These are phyloP conservation scores for Gadus macrocephalus DNA, from an alignment of 2,113 vertebrate species.

Conservation along the genomic window DNA sequence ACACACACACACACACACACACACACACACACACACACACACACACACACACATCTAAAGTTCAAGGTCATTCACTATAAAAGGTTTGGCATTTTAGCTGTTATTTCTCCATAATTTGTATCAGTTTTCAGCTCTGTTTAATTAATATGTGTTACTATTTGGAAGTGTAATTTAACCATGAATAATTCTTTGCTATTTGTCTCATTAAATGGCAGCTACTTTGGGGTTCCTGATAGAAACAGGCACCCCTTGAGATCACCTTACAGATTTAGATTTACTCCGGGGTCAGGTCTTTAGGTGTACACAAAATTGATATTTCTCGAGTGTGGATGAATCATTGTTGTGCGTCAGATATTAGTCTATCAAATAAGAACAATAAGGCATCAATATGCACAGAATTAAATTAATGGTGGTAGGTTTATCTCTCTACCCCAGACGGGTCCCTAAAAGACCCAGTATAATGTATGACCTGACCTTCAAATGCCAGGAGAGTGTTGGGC, in stretches of 20 bases:
- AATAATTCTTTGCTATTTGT: conserved; percentile 36
- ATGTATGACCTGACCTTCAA: conserved; percentile 99
- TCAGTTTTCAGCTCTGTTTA: conserved; percentile 37
- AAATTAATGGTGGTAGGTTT: conserved; percentile 87
- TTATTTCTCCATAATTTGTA: conserved; percentile 41
- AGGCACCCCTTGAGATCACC: conserved; percentile 61
- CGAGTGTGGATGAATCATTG: conserved; percentile 63
- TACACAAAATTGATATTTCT: conserved; percentile 72
- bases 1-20: too few species aligned
- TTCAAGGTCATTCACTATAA: conserved; percentile 49
- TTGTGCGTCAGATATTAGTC: conserved; percentile 72
- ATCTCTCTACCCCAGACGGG: conserved; percentile 92
- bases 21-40: too few species aligned
- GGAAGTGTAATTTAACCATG: neutral
- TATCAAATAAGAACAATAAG: conserved; percentile 76
- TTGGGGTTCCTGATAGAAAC: conserved; percentile 57
- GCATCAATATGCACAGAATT: conserved; percentile 77
- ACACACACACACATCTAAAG: neutral
- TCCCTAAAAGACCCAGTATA: conserved; percentile 97
- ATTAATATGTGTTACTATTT: conserved; percentile 49
- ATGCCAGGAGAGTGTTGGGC: conserved; percentile 94
- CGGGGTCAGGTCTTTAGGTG: conserved; percentile 62
- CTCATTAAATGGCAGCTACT: conserved; percentile 28
- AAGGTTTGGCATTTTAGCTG: conserved; percentile 35
- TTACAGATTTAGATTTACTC: conserved; percentile 59